Percentiles rank a stretch among this genome's conserved stretches.
Evolutionary conservation across 1,140 invertebrate genomes (phyloP).

Genomic region (Archivesica marissinica): DNA sequence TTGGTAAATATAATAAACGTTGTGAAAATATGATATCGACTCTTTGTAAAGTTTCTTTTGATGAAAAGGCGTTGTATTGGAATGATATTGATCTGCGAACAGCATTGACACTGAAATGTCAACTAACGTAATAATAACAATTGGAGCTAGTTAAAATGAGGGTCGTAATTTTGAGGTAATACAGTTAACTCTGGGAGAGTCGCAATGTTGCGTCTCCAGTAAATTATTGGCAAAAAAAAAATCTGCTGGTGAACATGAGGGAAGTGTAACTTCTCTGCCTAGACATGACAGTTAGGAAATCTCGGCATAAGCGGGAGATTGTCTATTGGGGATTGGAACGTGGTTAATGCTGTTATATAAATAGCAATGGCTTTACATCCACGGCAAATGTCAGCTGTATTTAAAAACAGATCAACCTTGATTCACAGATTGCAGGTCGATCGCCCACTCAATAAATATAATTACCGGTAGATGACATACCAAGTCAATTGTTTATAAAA

Average conservation of each 20-base stretch:
- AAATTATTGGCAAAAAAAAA: not conserved
- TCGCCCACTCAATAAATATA: no score
- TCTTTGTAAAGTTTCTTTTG: not conserved
- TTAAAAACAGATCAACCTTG: no score
- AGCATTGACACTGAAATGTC: not conserved
- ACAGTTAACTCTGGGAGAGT: not conserved
- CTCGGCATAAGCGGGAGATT: not conserved
- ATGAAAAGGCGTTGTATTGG: not conserved
- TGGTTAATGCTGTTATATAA: not conserved
- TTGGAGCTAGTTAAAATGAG: not conserved
- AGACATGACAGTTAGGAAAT: not conserved
- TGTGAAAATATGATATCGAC: constrained; percentile 14
- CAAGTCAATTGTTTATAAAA: no score
- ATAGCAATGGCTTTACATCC: no score
- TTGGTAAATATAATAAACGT: constrained; percentile 41
- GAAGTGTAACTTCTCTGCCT: not conserved
- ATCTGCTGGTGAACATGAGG: not conserved
- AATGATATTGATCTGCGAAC: not conserved
- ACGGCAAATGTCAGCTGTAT: no score
- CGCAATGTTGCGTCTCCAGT: not conserved
- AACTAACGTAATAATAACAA: constrained; percentile 7
- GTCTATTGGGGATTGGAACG: not conserved
- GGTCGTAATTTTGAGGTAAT: constrained; percentile 3
- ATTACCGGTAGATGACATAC: no score
- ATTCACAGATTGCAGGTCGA: no score